Base-by-base conservation (phyloP, 2,113 vertebrate species). In the Podocnemis expansa region DNA sequence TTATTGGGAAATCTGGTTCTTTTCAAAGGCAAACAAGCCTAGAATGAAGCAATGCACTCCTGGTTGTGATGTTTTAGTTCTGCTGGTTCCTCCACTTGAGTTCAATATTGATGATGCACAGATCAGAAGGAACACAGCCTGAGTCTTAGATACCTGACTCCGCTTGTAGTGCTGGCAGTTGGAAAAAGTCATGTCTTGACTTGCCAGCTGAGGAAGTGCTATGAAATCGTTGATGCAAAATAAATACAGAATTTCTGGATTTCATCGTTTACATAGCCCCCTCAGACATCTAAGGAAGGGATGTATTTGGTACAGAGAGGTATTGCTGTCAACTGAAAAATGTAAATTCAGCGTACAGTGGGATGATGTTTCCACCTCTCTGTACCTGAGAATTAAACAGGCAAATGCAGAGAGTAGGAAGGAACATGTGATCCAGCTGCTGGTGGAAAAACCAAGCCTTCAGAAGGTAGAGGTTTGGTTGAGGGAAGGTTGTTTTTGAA, bases 201-300 rank as follows among this genome's bases (percentile, higher is more conserved):
- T 96, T 95, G 96, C 75, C 80, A 84, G 17, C 67, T 24, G 56
- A 76, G 73, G 22, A 16, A 91, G 81, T 80, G 56, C 93, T 96
- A 91, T 67, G 90, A 96, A 97, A 96, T 90, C 89, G 3, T 41
- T 54, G 52, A 38, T 4, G 17, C 84, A 80, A 80, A 88, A 91
- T 94, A 93, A 97, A 95, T 78, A 85, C 0, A 17, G 67, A 78
- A 86, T 88, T 94, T 93, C 84, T 97, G 94, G 56, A 82, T 90
- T 85, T 80, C 83, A 38, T 80, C 78, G 63, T 76, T 87, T 54
- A 10, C 6, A 49, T 24, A 73, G n/a, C 56, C 86, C 52, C 79
- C 5, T 89, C 87, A 34, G n/a, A 41, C 58, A 88, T n/a, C 34
- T 3, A 41, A 83, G 52, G 85, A 76, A 87, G 80, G 34, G 12